These are phyloP conservation scores for Amphilophus citrinellus DNA, from an alignment of 2,113 vertebrate species.

Conservation along the genomic window DNA sequence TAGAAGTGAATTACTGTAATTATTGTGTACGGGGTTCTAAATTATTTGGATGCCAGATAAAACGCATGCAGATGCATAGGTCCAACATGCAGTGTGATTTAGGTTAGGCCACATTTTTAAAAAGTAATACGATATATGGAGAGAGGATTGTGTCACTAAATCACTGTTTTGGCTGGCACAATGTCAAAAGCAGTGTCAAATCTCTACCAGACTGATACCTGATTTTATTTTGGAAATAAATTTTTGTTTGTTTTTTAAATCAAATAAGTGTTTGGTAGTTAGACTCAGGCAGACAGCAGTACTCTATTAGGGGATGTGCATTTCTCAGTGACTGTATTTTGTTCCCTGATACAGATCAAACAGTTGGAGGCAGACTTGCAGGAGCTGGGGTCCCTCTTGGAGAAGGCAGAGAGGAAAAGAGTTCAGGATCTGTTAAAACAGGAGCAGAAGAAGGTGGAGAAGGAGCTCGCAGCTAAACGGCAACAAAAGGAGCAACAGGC, in stretches of 20 bases:
- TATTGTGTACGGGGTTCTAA: neutral
- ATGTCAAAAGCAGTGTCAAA: no score
- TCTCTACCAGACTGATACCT: no score
- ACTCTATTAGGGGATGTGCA: neutral
- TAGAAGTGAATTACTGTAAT: neutral
- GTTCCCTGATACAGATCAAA: conserved; percentile 69
- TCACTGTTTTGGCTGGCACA: neutral
- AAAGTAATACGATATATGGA: neutral
- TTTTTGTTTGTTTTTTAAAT: neutral
- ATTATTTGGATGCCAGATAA: accelerated
- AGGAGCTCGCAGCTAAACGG: conserved; percentile 86
- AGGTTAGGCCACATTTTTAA: neutral
- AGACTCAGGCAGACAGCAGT: neutral
- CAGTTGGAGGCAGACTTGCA: conserved; percentile 90
- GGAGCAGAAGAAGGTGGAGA: conserved; percentile 90
- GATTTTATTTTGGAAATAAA: neutral
- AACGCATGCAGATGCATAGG: neutral
- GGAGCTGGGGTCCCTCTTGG: conserved; percentile 86
- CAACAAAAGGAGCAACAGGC: conserved; percentile 81
- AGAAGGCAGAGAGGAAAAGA: conserved; percentile 86
- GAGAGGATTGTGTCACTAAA: neutral
- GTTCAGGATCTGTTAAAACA: conserved; percentile 84
- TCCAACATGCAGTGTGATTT: neutral
- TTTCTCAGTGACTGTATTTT: neutral
- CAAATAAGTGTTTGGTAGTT: conserved; percentile 1